Conservation (phyloP, 2,888 invertebrate genomes). For the Elaeidobius kamerunicus region DNA sequence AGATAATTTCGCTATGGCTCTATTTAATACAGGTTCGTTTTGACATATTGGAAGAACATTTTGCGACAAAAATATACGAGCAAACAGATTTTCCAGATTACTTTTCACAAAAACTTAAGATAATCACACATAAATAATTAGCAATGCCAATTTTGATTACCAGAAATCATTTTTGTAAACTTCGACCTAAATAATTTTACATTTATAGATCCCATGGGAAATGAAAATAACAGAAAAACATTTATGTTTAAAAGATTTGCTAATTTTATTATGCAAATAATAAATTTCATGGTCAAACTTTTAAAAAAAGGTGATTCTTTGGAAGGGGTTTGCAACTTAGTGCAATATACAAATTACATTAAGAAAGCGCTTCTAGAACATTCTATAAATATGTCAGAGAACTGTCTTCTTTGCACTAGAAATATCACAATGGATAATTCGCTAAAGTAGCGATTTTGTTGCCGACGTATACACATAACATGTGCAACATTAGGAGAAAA, state of each 20-base stretch:
- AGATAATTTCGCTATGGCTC: too few relatives aligned
- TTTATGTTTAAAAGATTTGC: neutral
- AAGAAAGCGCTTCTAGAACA: neutral
- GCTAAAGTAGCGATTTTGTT: neutral
- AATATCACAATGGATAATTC: too few relatives aligned
- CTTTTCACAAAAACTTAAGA: neutral
- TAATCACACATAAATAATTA: too few relatives aligned
- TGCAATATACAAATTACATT: neutral
- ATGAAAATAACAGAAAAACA: neutral
- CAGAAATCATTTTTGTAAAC: constrained; percentile 1
- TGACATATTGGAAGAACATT: neutral
- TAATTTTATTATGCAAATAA: neutral
- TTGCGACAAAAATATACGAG: neutral
- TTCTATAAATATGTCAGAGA: too few relatives aligned
- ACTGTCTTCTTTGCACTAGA: too few relatives aligned
- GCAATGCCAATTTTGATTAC: constrained; percentile 1
- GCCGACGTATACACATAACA: neutral
- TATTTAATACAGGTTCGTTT: neutral
- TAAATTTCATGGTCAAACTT: neutral
- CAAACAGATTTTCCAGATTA: neutral
- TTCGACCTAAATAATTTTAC: neutral
- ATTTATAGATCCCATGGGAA: constrained; percentile 2
- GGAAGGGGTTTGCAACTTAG: neutral
- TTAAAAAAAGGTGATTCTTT: neutral
- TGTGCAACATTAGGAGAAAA: neutral